Evolutionary conservation across 2,797 vertebrate species (phyloP), one percentile per base, ranked within the genome.

Genomic region (Helarctos malayanus): DNA sequence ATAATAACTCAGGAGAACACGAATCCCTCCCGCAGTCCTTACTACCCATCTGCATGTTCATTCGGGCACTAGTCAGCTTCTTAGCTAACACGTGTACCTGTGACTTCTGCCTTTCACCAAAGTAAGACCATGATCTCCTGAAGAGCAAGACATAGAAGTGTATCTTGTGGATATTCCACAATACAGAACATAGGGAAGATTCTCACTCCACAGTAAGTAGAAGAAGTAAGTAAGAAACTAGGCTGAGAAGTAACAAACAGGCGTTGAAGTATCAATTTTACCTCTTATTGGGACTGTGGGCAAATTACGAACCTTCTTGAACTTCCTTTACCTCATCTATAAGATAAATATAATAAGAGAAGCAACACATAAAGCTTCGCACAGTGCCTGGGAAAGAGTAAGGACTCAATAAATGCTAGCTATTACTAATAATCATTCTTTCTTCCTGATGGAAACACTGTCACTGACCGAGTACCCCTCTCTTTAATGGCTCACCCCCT

Each of bases 21-120:
- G 3, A 14, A 10, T 0, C 59, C 47, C 27, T 57, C 47, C 45
- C 11, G 0, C 35, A 21, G 54, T 2, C 41, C 32, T 23, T 2
- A 15, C 21, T 11, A 5, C 16, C 84, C 18, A 1, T 27, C 29
- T 71, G 69, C 3, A 1, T 4, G 5, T 10, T 16, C 3, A 1
- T 18, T 45, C 1, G 0, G 38, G 45, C 16, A 21, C 13, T 0
- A 19, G n/a, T 79, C 29, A 11, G 10, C 27, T 10, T 57, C 32
- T 52, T 57, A n/a, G 47, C 68, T 41, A 61, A 9, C 38, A 1
- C 0, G 2, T 6, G 5, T 16, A 41, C 54, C 25, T 1, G 3
- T 2, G 1, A 9, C 0, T n/a, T 76, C 71, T n/a, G 4, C 3
- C n/a, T 27, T 45, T n/a, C 18, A n/a, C n/a, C 85, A 63, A 61